Evolutionary conservation across 2,113 vertebrate species (phyloP).

Genomic region (Bothrops jararaca): DNA sequence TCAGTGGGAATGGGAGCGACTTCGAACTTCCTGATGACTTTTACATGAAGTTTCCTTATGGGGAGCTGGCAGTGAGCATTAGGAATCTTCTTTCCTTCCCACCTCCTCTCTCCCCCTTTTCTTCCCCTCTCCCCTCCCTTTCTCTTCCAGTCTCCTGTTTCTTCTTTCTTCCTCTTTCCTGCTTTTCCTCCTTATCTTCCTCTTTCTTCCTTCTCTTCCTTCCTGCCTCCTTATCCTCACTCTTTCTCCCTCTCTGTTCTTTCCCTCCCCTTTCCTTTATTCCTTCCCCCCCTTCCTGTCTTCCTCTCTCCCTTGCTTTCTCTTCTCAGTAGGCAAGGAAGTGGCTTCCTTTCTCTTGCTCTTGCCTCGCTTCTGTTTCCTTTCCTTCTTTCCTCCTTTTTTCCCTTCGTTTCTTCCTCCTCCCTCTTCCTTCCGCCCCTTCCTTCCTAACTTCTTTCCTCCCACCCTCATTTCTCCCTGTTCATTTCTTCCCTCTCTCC

Average conservation of each 20-base stretch:
- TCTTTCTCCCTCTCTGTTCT: not conserved
- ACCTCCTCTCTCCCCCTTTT: no score
- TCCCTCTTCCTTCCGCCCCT: not conserved
- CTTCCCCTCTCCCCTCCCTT: no score
- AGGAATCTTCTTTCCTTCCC: not conserved
- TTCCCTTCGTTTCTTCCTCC: no score
- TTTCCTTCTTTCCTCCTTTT: not conserved
- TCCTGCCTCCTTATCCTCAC: not conserved
- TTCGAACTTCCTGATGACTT: not conserved
- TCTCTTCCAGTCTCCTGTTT: no score
- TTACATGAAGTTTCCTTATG: not conserved
- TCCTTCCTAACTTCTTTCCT: not conserved
- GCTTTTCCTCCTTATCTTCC: no score
- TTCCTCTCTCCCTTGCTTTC: not conserved
- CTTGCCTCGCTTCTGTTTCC: not conserved
- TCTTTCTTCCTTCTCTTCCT: not conserved
- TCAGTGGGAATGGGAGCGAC: not conserved
- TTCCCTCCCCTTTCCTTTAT: not conserved
- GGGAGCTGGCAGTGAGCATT: not conserved
- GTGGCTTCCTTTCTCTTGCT: not conserved
- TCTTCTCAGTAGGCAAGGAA: not conserved
- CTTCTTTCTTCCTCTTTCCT: no score
- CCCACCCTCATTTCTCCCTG: not conserved
- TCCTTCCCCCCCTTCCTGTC: not conserved
- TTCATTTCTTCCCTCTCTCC: not conserved